phyloP scores from a whole-genome alignment of 2,113 vertebrate genomes.

The Isichthys henryi region DNA sequence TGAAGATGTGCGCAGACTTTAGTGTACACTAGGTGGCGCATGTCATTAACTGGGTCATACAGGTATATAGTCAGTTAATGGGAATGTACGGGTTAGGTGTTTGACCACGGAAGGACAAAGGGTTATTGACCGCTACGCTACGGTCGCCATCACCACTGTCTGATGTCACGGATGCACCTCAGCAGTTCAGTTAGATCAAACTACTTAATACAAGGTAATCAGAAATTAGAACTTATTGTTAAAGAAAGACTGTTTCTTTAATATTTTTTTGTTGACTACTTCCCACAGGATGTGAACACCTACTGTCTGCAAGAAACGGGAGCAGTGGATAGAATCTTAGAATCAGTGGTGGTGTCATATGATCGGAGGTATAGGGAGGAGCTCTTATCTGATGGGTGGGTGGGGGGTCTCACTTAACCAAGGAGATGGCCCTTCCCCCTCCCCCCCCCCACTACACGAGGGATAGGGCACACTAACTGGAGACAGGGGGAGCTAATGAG shows the following conservation, averaged over 20 bases:
- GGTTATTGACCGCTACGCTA: no score
- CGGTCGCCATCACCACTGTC: no score
- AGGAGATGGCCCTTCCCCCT: no score
- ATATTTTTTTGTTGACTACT: not conserved
- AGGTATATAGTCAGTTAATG: no score
- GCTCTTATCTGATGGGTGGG: not conserved
- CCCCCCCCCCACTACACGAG: not conserved
- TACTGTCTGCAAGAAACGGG: not conserved
- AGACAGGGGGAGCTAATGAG: constrained; percentile 9
- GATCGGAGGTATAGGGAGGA: not conserved
- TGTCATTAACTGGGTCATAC: no score
- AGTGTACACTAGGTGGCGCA: not conserved
- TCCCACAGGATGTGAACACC: not conserved
- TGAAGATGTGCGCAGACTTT: not conserved
- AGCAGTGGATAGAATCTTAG: not conserved
- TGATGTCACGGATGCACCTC: no score
- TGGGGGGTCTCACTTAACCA: not conserved
- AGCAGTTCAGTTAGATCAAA: no score
- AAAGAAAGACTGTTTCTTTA: not conserved
- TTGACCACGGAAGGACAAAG: no score
- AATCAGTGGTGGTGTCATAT: not conserved
- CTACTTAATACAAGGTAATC: not conserved
- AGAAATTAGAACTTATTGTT: not conserved
- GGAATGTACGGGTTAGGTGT: no score
- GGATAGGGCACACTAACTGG: not conserved